Base-by-base conservation (phyloP, 2,888 invertebrate species). In the Terebella lapidaria region DNA sequence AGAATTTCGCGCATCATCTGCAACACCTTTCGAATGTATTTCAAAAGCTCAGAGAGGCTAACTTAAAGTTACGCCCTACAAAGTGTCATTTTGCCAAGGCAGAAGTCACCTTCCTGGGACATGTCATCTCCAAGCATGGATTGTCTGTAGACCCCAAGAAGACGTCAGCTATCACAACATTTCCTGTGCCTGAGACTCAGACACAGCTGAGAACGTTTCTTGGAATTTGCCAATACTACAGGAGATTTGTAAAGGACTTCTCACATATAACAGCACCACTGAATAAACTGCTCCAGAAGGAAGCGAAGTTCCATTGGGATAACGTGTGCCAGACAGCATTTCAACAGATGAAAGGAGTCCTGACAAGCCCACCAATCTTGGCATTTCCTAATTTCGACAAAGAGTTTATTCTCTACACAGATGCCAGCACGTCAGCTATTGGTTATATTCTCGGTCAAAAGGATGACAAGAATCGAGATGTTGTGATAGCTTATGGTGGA, bases 401-500 rank as follows among this genome's bases (percentile, higher is more conserved):
- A 20, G 18, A 10, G 18, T 49, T 49, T 49, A 5, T 49, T 5
- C 27, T 53, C 4, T 15, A 10, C 15, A 10, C 68, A 10, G 67
- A 70, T 58, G 64, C 64, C 2, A 56, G 53, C 24, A 65, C 61
- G 20, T 46, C 57, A 10, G 67, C 65, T 0, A 42, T 71, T 10
- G 67, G 68, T 3, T 66, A 62, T 56, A 54, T 69, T 18, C 47
- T 69, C 4, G 55, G 62, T 24, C 70, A 71, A 58, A 57, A 47
- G 22, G 65, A 64, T 56, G 47, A 60, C 1, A 18, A 60, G 26
- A 59, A 59, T 3, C 25, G 55, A 26, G 65, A 66, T 55, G 54
- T 30, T 52, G 63, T 63, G 1, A 64, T 68, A 35, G 35, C 57
- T 29, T 70, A 67, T 57, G 68, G 63, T 29, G 67, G 66, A 5